These are phyloP conservation scores for Seriola rivoliana DNA, from an alignment of 2,113 vertebrate genomes.

Conservation along the genomic window DNA sequence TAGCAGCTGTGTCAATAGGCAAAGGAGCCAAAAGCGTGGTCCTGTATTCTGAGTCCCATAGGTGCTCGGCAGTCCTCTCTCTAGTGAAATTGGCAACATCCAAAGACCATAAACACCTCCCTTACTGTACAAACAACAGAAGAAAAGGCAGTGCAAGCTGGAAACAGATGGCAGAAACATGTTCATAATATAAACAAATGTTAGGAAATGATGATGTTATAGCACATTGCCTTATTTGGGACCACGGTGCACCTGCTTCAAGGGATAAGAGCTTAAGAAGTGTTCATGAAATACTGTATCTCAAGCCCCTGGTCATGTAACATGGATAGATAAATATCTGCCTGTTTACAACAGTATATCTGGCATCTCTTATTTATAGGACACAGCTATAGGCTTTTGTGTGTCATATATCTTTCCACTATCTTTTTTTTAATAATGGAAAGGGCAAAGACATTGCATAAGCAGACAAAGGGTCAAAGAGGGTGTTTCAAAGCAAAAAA, in stretches of 20 bases:
- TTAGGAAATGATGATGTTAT: conserved; percentile 62
- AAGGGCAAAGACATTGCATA: conserved; percentile 64
- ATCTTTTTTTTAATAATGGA: conserved; percentile 36
- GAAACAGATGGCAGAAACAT: conserved; percentile 68
- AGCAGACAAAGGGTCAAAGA: conserved; percentile 71
- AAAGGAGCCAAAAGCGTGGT: conserved; percentile 68
- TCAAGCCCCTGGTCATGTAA: conserved; percentile 21
- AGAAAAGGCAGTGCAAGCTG: conserved; percentile 56
- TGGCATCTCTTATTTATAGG: conserved; percentile 56
- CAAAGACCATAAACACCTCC: conserved; percentile 72
- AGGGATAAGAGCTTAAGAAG: conserved; percentile 26
- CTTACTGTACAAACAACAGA: conserved; percentile 70
- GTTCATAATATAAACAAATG: conserved; percentile 54
- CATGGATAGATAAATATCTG: conserved; percentile 47
- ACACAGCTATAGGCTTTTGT: conserved; percentile 43
- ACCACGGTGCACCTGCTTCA: conserved; percentile 72
- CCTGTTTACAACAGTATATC: conserved; percentile 47
- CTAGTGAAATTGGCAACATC: conserved; percentile 69
- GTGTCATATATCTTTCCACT: conserved; percentile 51
- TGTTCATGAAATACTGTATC: conserved; percentile 42
- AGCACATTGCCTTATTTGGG: conserved; percentile 48
- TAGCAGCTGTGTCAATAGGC: conserved; percentile 82
- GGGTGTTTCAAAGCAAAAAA: conserved; percentile 65
- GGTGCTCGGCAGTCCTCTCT: conserved; percentile 56
- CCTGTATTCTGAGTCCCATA: conserved; percentile 59